Conservation (phyloP, 2,113 vertebrate genomes). For the Cyanoliseus patagonus region DNA sequence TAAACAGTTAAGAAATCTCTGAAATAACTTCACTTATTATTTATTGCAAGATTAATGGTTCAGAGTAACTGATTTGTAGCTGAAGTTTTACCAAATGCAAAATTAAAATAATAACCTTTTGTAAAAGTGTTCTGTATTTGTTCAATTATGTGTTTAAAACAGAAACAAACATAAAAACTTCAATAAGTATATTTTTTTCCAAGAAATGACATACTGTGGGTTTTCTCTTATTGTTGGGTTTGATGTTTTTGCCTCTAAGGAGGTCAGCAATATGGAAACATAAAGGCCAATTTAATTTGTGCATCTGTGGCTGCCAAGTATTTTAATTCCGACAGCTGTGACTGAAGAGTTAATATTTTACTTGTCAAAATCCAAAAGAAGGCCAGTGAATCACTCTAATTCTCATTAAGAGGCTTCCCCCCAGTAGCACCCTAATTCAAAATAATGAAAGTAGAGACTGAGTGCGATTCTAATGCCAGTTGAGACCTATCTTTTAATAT, state of each 20-base stretch:
- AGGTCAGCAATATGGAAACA: constrained; percentile 99
- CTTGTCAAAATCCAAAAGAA: constrained; percentile 99
- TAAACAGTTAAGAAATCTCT: constrained; percentile 80
- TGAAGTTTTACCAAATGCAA: constrained; percentile 55
- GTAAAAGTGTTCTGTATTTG: constrained; percentile 58
- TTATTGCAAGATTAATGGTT: constrained; percentile 73
- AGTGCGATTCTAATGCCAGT: constrained; percentile 99
- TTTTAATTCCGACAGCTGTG: constrained; percentile 99
- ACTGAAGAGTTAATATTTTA: constrained; percentile 99
- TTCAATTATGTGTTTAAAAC: constrained; percentile 73
- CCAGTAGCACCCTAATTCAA: constrained; percentile 99
- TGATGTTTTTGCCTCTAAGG: constrained; percentile 91
- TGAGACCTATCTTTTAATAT: constrained; percentile 99
- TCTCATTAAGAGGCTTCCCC: constrained; percentile 99
- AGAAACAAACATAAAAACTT: constrained; percentile 74
- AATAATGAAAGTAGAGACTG: constrained; percentile 99
- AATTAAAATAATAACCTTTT: constrained; percentile 73
- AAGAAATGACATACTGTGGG: constrained; percentile 78
- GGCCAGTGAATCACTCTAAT: constrained; percentile 99
- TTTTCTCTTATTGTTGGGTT: constrained; percentile 81
- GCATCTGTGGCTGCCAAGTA: constrained; percentile 99
- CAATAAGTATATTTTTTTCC: constrained; percentile 78
- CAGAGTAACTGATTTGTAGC: constrained; percentile 51
- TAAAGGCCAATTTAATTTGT: constrained; percentile 99
- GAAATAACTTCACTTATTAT: constrained; percentile 69